Conservation (phyloP, 2,888 invertebrate genomes). For the Pristionchus exspectatus region DNA sequence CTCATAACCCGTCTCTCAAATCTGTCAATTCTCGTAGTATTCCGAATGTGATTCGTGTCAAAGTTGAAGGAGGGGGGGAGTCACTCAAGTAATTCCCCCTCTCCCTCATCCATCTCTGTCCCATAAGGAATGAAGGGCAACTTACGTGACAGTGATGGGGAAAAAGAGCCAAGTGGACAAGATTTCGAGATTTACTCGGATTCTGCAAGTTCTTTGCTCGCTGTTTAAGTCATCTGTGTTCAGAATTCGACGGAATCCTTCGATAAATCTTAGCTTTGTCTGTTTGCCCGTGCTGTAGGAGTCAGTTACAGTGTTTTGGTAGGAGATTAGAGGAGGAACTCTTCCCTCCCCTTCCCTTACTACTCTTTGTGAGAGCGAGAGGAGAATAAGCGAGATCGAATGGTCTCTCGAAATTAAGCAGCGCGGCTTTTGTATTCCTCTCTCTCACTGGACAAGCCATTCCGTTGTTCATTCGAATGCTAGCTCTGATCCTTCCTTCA, state of each 20-base stretch:
- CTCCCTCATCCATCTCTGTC: neutral
- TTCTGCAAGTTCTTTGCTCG: neutral
- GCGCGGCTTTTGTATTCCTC: constrained; percentile 29
- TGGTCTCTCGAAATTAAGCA: constrained; percentile 29
- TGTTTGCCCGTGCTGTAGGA: neutral
- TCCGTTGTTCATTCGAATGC: neutral
- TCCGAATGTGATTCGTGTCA: constrained; percentile 18
- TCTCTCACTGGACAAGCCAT: neutral
- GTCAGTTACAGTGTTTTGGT: constrained; percentile 49
- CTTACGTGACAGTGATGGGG: neutral
- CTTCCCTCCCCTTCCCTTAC: neutral
- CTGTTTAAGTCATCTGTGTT: neutral
- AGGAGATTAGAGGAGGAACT: constrained; percentile 8
- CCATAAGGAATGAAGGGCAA: neutral
- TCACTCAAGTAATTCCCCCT: constrained; percentile 18
- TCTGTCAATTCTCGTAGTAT: neutral
- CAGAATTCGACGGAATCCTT: neutral
- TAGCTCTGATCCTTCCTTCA: neutral
- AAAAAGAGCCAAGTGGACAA: neutral
- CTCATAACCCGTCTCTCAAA: neutral
- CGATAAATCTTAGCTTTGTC: neutral
- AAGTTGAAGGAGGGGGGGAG: constrained; percentile 9
- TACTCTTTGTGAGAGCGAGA: neutral
- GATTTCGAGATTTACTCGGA: neutral
- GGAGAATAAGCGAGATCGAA: constrained; percentile 28